Evolutionary conservation across 2,797 vertebrate genomes (phyloP).

Genomic region (Garrulus glandarius): DNA sequence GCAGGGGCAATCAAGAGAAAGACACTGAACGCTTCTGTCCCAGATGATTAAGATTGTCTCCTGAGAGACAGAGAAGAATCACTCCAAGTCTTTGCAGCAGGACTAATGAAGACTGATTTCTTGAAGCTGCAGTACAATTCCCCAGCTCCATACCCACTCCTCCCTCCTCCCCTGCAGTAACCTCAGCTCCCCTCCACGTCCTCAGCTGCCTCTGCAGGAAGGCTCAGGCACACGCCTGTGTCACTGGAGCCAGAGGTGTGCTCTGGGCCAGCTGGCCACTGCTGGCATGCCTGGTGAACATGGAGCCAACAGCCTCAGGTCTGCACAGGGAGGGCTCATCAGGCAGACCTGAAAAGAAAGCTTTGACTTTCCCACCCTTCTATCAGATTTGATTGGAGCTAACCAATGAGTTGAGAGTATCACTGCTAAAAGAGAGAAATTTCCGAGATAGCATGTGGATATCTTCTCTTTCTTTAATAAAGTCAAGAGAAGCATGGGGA

Average conservation of each 20-base stretch:
- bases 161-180: neutral
- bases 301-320: neutral
- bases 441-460: rapidly evolving
- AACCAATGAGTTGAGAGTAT: neutral
- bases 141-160: neutral
- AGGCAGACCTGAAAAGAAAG: neutral
- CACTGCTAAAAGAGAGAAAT: neutral
- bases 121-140: neutral
- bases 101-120: conserved; percentile 39
- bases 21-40: neutral
- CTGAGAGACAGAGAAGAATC: neutral
- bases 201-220: neutral
- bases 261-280: neutral
- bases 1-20: neutral
- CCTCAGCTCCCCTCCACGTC: conserved; percentile 9
- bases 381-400: neutral
- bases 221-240: neutral
- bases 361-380: neutral
- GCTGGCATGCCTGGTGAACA: rapidly evolving
- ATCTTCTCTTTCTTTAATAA: neutral
- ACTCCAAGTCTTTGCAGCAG: neutral
- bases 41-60: conserved; percentile 34
- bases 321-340: neutral
- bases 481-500: rapidly evolving
- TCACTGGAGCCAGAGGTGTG: neutral